Base-by-base conservation (phyloP, 2,888 invertebrate genomes). In the Chirona hameri region DNA sequence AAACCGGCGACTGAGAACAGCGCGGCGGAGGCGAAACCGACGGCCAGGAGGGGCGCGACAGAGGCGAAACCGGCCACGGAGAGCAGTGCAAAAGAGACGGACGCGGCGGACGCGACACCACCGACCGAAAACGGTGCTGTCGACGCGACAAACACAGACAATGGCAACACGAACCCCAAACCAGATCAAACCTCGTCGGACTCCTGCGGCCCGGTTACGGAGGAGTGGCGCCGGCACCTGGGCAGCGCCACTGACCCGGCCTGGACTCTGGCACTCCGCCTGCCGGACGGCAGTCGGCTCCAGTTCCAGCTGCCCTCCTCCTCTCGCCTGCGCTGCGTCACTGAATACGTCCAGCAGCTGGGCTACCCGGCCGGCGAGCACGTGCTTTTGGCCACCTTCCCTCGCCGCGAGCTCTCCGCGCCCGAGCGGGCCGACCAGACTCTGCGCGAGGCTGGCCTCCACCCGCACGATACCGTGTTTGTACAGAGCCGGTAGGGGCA, bases 331-430 rank as follows among this genome's bases (percentile, higher is more conserved):
- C 80, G 80, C 52, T 80, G 80, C 29, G 80, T 80, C 86, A 80
- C 52, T 5, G 84, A 86, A 60, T 89, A 86, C 85, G 87, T 88
- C 65, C 85, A 85, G 52, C 86, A 86, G 24, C 85, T 87, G 83
- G 89, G 89, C 18, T 89, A 86, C 84, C 85, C 87, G 31, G 85
- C 86, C 69, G 87, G 88, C 76, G 85, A 87, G 48, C 88, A 87
- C 85, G 89, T 89, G 86, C 86, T 89, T 46, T 87, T 89, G 31
- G 88, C 89, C 83, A 88, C 88, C 84, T 89, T 87, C 85, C 89
- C 89, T 5, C 86, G 87, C 18, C 85, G 88, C 48, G 87, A 87
- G 39, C 85, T 89, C n/a, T 88, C 88, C 14, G 84, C 87, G 79
- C 84, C 88, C 82, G 87, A 88, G 83, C 85, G 86, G 48, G 86